phyloP scores from a whole-genome alignment of 2,113 vertebrate genomes.

The Castor canadensis region DNA sequence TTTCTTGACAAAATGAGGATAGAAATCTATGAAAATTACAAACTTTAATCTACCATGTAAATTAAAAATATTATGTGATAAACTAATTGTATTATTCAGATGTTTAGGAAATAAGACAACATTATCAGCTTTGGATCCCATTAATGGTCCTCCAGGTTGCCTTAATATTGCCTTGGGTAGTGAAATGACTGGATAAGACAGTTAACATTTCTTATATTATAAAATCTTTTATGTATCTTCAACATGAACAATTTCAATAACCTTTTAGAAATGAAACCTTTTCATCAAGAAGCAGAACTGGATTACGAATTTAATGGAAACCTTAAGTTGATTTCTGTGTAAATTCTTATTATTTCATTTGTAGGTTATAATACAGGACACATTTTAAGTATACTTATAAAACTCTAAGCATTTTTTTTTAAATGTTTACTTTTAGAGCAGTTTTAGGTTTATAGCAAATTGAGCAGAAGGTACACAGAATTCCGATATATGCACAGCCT shows the following conservation, averaged over 20 bases:
- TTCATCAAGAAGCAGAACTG: background rate
- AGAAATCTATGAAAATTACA: background rate
- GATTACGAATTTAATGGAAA: conserved; percentile 32
- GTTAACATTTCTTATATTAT: background rate
- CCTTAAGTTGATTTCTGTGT: conserved; percentile 2
- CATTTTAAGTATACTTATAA: background rate
- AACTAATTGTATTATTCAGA: background rate
- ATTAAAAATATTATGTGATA: background rate
- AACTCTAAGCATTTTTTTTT: background rate
- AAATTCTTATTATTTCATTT: conserved; percentile 19
- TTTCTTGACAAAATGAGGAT: conserved; percentile 1
- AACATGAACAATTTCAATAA: background rate
- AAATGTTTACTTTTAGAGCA: background rate
- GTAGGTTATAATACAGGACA: background rate
- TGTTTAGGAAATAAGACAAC: conserved; percentile 35
- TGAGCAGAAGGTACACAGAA: background rate
- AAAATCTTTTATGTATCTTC: background rate
- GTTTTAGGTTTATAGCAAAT: conserved; percentile 24
- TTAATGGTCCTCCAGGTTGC: background rate
- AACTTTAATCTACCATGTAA: background rate
- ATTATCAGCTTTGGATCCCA: background rate
- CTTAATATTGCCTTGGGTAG: background rate
- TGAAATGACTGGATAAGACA: background rate
- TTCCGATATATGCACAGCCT: background rate
- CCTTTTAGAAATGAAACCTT: background rate